Conservation (phyloP, 2,113 vertebrate genomes). For the Tylochromis polylepis region DNA sequence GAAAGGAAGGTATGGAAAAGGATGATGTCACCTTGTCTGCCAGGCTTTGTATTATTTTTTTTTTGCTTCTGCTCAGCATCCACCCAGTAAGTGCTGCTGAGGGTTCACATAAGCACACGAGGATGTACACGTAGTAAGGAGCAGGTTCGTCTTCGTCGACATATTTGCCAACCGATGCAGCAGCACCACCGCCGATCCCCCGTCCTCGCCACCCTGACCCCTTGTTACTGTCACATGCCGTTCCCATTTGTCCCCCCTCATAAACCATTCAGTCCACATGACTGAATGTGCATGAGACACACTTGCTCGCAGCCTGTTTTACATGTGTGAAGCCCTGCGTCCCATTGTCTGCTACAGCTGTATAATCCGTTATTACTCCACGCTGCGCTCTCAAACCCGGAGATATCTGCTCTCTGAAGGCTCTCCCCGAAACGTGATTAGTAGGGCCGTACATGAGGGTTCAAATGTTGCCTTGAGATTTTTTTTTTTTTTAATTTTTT, state of each 20-base stretch:
- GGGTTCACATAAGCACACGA: background rate
- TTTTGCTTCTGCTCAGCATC: constrained; percentile 13
- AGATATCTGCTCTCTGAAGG: constrained; percentile 11
- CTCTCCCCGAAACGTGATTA: constrained; percentile 27
- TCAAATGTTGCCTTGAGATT: background rate
- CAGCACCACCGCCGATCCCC: background rate
- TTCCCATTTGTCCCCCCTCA: constrained; percentile 17
- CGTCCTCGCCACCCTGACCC: background rate
- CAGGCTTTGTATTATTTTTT: constrained; percentile 41
- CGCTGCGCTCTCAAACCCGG: background rate
- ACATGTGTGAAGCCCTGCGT: constrained; percentile 20
- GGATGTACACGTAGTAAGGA: background rate
- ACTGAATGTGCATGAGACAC: background rate
- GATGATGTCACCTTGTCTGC: constrained; percentile 71
- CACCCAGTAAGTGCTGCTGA: background rate
- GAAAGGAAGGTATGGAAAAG: constrained; percentile 49
- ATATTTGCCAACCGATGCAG: background rate
- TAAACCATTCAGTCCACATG: background rate
- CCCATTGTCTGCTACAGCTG: constrained; percentile 28
- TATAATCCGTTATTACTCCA: constrained; percentile 9
- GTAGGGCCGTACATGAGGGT: background rate
- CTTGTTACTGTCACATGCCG: constrained; percentile 17
- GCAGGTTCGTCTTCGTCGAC: background rate
- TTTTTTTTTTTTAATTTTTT: fast-evolving
- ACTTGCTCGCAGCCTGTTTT: background rate